Conservation (phyloP, 2,113 vertebrate species). For the Sclerurus mexicanus region DNA sequence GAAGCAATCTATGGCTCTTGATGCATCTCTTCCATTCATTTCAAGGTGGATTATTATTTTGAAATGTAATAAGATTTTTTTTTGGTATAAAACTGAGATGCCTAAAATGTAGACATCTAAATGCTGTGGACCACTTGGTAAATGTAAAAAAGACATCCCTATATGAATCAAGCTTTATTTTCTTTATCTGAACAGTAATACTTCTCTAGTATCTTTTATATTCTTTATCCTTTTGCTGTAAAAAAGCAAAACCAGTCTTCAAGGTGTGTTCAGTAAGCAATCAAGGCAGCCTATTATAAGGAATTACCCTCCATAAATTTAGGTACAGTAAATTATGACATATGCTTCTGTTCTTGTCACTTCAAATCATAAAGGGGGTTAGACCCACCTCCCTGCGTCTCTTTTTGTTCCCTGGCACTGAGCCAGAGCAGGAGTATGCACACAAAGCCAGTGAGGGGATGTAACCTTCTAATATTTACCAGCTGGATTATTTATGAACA, state of each 20-base stretch:
- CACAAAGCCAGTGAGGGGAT: neutral
- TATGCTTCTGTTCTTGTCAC: neutral
- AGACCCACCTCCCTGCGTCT: neutral
- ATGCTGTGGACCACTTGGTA: neutral
- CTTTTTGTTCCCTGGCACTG: neutral
- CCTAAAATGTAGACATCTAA: neutral
- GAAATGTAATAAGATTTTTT: neutral
- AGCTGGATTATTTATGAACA: neutral
- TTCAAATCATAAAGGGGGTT: neutral
- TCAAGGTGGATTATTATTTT: neutral
- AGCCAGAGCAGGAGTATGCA: neutral
- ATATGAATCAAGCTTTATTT: neutral
- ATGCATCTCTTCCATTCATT: neutral
- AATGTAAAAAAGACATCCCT: neutral
- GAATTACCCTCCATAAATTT: neutral
- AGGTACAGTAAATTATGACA: neutral
- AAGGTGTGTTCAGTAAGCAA: neutral
- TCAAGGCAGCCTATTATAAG: neutral
- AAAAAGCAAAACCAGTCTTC: slow-evolving; percentile 4
- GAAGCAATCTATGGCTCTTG: neutral
- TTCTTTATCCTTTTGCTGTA: neutral
- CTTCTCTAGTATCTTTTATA: neutral
- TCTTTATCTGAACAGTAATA: neutral
- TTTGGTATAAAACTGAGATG: neutral
- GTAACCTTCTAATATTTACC: neutral